Evolutionary conservation across 2,113 vertebrate genomes (phyloP).

Genomic region (Corythornis madagascariensis): DNA sequence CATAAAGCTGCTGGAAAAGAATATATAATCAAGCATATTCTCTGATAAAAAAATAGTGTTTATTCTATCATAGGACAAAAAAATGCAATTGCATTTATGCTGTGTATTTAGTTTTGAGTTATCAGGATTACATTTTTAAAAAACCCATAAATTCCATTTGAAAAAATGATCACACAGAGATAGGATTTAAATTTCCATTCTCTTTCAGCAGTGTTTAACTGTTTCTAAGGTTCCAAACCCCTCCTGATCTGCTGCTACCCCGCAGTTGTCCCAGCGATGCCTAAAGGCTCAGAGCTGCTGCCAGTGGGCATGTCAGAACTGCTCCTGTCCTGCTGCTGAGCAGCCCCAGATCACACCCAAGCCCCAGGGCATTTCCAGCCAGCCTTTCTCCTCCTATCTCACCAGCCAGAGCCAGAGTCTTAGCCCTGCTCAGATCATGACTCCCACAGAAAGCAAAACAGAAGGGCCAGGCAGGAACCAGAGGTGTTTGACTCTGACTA

Average conservation of each 20-base stretch:
- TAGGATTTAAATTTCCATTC: not conserved
- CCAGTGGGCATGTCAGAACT: constrained; percentile 56
- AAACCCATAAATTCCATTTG: not conserved
- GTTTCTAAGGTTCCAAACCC: not conserved
- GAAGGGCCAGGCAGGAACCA: not conserved
- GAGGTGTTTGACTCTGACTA: not conserved
- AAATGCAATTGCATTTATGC: not conserved
- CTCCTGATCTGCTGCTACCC: constrained; percentile 1
- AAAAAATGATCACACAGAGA: not conserved
- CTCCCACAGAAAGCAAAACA: not conserved
- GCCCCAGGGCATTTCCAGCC: constrained; percentile 26
- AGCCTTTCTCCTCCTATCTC: constrained; percentile 20
- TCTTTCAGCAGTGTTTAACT: not conserved
- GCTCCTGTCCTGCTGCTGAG: not conserved
- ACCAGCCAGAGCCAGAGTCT: not conserved
- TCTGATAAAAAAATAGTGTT: not conserved
- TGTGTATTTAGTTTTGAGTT: not conserved
- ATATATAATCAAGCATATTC: not conserved
- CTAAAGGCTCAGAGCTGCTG: not conserved
- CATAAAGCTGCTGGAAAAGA: not conserved
- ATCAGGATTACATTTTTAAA: not conserved
- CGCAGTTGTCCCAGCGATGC: constrained; percentile 9
- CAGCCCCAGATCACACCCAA: constrained; percentile 3
- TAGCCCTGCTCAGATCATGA: not conserved
- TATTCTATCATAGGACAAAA: not conserved